A percentile compares a stretch with the other conserved stretches of the same genome.
Conservation (phyloP, 2,113 vertebrate species). For the Python bivittatus region DNA sequence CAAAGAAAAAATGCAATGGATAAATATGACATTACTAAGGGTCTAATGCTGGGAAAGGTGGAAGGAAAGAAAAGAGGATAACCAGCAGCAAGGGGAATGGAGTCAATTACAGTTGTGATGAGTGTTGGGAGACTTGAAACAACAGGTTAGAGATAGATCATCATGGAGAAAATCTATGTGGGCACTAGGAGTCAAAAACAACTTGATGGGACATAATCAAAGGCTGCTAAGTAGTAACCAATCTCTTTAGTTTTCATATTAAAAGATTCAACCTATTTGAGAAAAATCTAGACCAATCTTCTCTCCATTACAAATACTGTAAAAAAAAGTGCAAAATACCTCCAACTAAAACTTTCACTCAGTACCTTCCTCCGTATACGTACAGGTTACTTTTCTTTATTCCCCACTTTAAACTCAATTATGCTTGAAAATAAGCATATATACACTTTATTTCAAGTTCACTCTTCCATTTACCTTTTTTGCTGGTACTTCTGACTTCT, state of each 20-base stretch:
- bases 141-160: background rate
- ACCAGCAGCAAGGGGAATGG: background rate
- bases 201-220: background rate
- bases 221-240: accelerated
- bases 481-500: constrained; percentile 13
- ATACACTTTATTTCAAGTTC: background rate
- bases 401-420: background rate
- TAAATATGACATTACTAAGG: background rate
- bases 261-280: background rate
- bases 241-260: accelerated
- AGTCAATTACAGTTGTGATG: background rate
- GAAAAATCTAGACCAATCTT: background rate
- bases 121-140: background rate
- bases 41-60: background rate
- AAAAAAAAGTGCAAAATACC: background rate
- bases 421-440: background rate
- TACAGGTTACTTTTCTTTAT: background rate
- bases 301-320: background rate
- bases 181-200: background rate
- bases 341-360: background rate
- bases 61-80: background rate
- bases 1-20: background rate
- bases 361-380: background rate
- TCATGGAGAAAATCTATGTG: background rate
- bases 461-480: constrained; percentile 56